Evolutionary conservation across 2,113 vertebrate species (phyloP).

Genomic region (Mastomys natalensis): DNA sequence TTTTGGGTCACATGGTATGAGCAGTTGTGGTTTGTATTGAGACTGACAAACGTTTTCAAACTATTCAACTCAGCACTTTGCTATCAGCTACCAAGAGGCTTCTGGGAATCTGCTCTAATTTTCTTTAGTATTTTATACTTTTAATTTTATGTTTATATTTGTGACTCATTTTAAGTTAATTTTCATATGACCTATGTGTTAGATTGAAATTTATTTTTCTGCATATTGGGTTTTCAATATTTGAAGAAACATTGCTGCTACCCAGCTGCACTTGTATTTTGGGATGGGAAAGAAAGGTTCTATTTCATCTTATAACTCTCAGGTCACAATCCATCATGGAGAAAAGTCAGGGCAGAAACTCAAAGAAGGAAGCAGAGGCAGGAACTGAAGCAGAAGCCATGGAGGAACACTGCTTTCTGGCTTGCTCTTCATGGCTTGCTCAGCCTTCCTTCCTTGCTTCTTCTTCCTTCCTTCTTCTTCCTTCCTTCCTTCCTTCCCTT

Average conservation of each 20-base stretch:
- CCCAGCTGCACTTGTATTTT: background rate
- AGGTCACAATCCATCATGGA: background rate
- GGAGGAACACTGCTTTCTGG: background rate
- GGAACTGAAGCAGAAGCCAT: background rate
- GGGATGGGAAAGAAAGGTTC: background rate
- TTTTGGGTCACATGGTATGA: background rate
- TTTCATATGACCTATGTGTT: background rate
- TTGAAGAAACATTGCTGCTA: background rate
- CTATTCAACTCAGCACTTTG: background rate
- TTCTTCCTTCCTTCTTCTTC: too few species aligned
- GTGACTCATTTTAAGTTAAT: background rate
- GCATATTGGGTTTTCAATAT: background rate
- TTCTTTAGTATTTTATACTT: background rate
- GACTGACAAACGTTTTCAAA: background rate
- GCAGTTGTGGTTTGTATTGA: background rate
- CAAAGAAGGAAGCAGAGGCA: background rate
- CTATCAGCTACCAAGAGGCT: background rate
- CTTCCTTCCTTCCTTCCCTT: too few species aligned
- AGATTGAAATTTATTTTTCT: background rate
- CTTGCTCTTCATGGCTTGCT: background rate
- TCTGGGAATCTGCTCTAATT: background rate
- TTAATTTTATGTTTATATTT: background rate
- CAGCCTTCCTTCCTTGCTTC: background rate
- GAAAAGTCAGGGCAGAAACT: background rate
- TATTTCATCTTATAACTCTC: background rate